A percentile compares a stretch with the other conserved stretches of the same genome.
Conservation (phyloP, 2,797 vertebrate genomes). For the Moxostoma hubbsi region DNA sequence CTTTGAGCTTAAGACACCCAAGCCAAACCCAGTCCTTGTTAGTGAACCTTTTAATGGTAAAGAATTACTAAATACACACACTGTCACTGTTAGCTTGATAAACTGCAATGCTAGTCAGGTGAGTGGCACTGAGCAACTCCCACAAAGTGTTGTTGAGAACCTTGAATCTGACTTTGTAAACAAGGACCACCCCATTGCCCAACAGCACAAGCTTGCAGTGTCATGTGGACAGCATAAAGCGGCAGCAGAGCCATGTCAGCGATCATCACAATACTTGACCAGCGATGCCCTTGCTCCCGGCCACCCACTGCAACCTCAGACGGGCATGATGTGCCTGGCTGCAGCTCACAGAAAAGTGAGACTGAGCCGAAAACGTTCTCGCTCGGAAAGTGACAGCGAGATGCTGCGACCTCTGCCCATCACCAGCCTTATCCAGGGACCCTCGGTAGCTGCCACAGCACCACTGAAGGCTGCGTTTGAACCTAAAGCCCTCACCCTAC, state of each 20-base stretch:
- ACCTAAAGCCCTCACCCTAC: constrained; percentile 74
- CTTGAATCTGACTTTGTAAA: constrained; percentile 87
- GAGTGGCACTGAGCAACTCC: constrained; percentile 79
- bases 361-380: constrained; percentile 91
- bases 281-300: constrained; percentile 78
- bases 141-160: constrained; percentile 86
- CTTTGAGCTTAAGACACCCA: neutral
- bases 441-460: constrained; percentile 80
- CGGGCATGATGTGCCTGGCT: constrained; percentile 80
- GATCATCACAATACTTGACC: constrained; percentile 78
- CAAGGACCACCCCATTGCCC: constrained; percentile 47
- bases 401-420: constrained; percentile 93
- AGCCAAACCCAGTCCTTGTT: neutral
- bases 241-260: constrained; percentile 68
- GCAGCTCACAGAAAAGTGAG: constrained; percentile 83
- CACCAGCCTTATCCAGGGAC: constrained; percentile 87
- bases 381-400: constrained; percentile 94
- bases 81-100: neutral
- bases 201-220: constrained; percentile 77
- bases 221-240: constrained; percentile 79
- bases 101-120: neutral
- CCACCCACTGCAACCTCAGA: constrained; percentile 77
- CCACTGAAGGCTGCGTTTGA: constrained; percentile 81
- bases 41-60: neutral
- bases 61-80: neutral